Percentiles rank a stretch among this genome's conserved stretches.
Evolutionary conservation across 2,888 invertebrate genomes (phyloP).

Genomic region (Tolmerus cingulatus): DNA sequence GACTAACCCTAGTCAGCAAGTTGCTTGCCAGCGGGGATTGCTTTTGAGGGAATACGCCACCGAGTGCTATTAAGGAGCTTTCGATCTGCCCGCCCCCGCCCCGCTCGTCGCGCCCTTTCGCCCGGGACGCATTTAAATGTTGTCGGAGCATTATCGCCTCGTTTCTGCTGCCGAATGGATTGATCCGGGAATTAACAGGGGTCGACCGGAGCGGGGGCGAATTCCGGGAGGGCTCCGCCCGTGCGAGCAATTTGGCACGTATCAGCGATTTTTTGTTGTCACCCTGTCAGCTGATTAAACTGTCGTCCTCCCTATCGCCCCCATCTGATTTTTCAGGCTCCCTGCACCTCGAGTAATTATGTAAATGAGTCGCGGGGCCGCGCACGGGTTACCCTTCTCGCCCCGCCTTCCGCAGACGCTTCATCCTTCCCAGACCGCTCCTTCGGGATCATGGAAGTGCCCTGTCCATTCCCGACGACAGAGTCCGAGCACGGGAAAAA

Average conservation of each 20-base stretch:
- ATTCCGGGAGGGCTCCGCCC: not conserved
- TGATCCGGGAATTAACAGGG: not conserved
- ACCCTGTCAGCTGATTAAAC: not conserved
- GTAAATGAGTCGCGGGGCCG: not conserved
- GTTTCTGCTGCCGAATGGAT: not conserved
- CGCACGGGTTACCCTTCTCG: not conserved
- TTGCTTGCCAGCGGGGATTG: not conserved
- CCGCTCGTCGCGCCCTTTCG: not conserved
- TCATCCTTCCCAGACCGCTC: not conserved
- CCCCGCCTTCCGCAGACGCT: not conserved
- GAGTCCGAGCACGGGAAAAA: not conserved
- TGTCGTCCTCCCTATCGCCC: not conserved
- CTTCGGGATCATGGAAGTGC: not conserved
- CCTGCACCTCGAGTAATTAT: not conserved
- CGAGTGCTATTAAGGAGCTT: not conserved
- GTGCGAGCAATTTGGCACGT: not conserved
- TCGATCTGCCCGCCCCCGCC: not conserved
- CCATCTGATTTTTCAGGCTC: not conserved
- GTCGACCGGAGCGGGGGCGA: not conserved
- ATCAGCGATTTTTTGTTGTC: not conserved
- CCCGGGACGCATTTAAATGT: not conserved
- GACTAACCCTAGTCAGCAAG: constrained; percentile 31
- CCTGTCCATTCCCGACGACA: not conserved
- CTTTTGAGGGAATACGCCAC: constrained; percentile 8
- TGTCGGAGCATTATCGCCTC: constrained; percentile 7